Conservation (phyloP, 2,888 invertebrate genomes). For the Cephonodes hylas region DNA sequence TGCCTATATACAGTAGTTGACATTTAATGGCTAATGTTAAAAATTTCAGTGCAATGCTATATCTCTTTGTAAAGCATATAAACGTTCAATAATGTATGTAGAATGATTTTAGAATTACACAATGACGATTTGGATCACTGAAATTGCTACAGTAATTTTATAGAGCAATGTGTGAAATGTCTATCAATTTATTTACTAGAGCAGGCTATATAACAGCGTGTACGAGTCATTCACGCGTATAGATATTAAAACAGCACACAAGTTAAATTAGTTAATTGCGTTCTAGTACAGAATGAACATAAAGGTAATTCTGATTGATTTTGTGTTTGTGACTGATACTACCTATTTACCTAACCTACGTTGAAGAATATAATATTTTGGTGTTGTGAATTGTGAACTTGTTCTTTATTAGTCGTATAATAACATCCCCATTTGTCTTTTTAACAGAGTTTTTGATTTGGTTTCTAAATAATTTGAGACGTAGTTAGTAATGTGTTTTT, state of each 20-base stretch:
- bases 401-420: too few relatives aligned
- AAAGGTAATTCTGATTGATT: constrained; percentile 41
- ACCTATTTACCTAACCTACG: too few relatives aligned
- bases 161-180: constrained; percentile 38
- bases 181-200: constrained; percentile 40
- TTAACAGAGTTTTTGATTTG: too few relatives aligned
- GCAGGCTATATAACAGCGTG: constrained; percentile 46
- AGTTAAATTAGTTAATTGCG: constrained; percentile 11
- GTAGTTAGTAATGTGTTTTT: too few relatives aligned
- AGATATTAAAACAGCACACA: constrained; percentile 23
- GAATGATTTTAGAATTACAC: constrained; percentile 24
- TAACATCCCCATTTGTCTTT: too few relatives aligned
- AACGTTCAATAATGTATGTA: background rate
- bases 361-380: too few relatives aligned
- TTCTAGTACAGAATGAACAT: constrained; percentile 34
- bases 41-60: background rate
- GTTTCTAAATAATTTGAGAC: too few relatives aligned
- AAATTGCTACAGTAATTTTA: constrained; percentile 36
- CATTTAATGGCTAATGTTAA: too few relatives aligned
- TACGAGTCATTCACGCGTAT: constrained; percentile 48
- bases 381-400: too few relatives aligned
- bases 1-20: too few relatives aligned
- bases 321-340: too few relatives aligned
- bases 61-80: background rate
- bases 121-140: constrained; percentile 50